Evolutionary conservation across 1,140 invertebrate genomes (phyloP).

Genomic region (Mamestra configurata): DNA sequence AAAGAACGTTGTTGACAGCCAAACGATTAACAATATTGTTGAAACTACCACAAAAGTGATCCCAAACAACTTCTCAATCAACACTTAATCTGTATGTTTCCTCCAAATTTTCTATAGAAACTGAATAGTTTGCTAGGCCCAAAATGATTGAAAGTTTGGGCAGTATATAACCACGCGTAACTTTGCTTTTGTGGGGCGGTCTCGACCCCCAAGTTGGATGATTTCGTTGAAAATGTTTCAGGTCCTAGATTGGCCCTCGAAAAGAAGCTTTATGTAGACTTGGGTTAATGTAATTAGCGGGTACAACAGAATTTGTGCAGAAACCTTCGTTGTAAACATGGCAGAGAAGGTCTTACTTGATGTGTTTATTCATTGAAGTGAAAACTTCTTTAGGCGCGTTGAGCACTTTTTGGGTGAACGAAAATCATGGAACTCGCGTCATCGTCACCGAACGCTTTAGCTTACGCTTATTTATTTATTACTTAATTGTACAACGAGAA

Average conservation of each 20-base stretch:
- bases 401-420: too few relatives aligned
- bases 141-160: conserved; percentile 24
- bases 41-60: background rate
- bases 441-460: too few relatives aligned
- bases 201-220: conserved; percentile 3
- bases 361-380: too few relatives aligned
- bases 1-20: too few relatives aligned
- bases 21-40: background rate
- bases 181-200: background rate
- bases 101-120: conserved; percentile 16
- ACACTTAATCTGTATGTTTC: background rate
- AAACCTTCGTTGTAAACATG: background rate
- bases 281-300: background rate
- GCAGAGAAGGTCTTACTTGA: background rate
- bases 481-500: too few relatives aligned
- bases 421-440: too few relatives aligned
- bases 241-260: background rate
- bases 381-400: too few relatives aligned
- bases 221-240: conserved; percentile 12
- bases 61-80: background rate
- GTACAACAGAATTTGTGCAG: background rate
- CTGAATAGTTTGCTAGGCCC: background rate
- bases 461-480: too few relatives aligned
- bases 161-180: background rate
- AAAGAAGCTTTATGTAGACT: background rate